Conservation (phyloP, 1,140 invertebrate genomes). For the Trachymyrmex septentrionalis region DNA sequence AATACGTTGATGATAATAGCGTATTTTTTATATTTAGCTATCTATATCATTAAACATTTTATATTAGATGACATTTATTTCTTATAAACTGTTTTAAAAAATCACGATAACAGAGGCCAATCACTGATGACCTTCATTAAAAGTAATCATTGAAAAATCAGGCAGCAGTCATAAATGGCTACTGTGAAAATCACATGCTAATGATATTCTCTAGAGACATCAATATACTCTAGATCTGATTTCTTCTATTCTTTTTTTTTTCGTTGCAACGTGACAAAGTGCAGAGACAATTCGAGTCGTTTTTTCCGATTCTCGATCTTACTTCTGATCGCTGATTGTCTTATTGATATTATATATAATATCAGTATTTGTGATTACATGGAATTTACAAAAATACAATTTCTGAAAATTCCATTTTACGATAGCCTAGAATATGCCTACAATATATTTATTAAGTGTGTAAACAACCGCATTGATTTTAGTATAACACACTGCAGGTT, state of each 20-base stretch:
- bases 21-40: neutral
- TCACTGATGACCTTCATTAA: neutral
- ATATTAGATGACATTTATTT: neutral
- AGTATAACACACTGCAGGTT: neutral
- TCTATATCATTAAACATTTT: neutral
- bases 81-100: neutral
- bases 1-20: no score
- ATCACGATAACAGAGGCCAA: neutral
- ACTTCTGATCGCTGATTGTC: neutral
- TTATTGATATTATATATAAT: neutral
- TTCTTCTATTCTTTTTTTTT: neutral
- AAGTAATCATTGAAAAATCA: neutral
- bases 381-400: neutral
- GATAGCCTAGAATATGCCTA: neutral
- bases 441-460: neutral
- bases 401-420: neutral
- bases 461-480: neutral
- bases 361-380: neutral
- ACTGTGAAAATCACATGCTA: neutral
- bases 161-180: neutral
- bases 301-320: neutral
- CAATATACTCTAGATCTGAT: neutral
- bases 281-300: neutral
- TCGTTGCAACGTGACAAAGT: neutral
- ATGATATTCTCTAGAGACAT: neutral